Evolutionary conservation across 2,888 invertebrate species (phyloP), one percentile per base, ranked within the genome.

Genomic region (Pristionchus exspectatus): DNA sequence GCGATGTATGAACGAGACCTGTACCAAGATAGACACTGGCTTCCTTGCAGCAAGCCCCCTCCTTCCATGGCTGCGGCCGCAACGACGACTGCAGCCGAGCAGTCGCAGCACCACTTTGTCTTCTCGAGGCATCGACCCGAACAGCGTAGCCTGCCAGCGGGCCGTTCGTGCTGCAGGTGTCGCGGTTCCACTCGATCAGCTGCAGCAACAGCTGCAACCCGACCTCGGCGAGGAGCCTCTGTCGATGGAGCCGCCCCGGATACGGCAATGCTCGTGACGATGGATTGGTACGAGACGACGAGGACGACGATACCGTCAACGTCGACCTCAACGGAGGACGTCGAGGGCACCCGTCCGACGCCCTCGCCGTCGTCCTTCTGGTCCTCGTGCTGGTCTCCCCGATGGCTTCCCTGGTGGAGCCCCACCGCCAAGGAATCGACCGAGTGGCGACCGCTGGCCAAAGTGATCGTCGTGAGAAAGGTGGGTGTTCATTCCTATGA

Each of bases 191-290:
- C 50, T 54, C 63, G 59, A 18, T 30, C 30, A 18, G 54, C 56
- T 4, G 44, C 84, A 18, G 30, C 59, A 0, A n/a, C 59, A 9
- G 16, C 44, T 7, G 30, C 50, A 14, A 44, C 69, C 5, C 69
- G 50, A n/a, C 69, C 66, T 24, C 30, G 87, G 3, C 44, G 66
- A 38, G 66, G 87, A 4, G 66, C 66, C n/a, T 69, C 66, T 27
- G 69, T 66, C 33, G 87, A 69, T 18, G 69, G 27, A 10, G 87
- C 27, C 7, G 69, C 69, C 1, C 63, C 86, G 14, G 87, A 87
- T 27, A 87, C 87, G 54, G 87, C 87, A n/a, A 87, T 87, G 87
- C 87, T 87, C n/a, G 44, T 87, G 27, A 87, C 87, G 44, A 66
- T 87, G 66, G 87, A 87, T 30, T 87, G 69, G 66, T 87, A 87